A percentile compares a stretch with the other conserved stretches of the same genome.
These are phyloP conservation scores for Zaprionus bogoriensis DNA, from an alignment of 2,888 invertebrate species.

Conservation along the genomic window DNA sequence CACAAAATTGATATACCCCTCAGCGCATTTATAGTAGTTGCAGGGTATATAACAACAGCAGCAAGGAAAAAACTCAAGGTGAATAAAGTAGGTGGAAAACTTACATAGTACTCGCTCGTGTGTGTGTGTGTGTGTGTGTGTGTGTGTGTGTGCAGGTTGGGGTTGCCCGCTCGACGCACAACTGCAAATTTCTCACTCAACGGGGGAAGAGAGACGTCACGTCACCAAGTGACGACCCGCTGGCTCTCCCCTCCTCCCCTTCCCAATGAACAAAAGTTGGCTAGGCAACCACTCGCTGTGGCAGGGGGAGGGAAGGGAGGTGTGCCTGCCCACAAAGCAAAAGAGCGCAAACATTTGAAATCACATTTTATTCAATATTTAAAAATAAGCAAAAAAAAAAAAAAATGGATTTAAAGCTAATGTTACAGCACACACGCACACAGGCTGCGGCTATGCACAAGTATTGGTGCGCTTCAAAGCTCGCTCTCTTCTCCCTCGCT, in stretches of 20 bases:
- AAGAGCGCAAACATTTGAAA: not conserved
- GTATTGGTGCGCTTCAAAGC: not conserved
- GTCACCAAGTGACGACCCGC: not conserved
- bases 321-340: no score
- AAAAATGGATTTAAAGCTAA: not conserved
- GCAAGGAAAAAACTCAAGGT: slow-evolving; percentile 18
- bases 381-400: not conserved
- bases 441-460: not conserved
- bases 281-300: not conserved
- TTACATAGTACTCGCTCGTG: not conserved
- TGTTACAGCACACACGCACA: not conserved
- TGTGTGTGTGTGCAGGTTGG: not conserved
- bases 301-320: not conserved
- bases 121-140: not conserved
- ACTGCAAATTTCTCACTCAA: slow-evolving; percentile 39
- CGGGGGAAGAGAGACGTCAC: slow-evolving; percentile 19
- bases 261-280: not conserved
- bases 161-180: not conserved
- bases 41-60: not conserved
- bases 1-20: not conserved
- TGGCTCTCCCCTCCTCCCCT: not conserved
- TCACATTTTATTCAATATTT: not conserved
- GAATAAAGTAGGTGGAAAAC: slow-evolving; percentile 10
- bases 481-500: not conserved
- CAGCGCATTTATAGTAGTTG: not conserved